phyloP scores from a whole-genome alignment of 2,113 vertebrate genomes.

The Odocoileus virginianus region DNA sequence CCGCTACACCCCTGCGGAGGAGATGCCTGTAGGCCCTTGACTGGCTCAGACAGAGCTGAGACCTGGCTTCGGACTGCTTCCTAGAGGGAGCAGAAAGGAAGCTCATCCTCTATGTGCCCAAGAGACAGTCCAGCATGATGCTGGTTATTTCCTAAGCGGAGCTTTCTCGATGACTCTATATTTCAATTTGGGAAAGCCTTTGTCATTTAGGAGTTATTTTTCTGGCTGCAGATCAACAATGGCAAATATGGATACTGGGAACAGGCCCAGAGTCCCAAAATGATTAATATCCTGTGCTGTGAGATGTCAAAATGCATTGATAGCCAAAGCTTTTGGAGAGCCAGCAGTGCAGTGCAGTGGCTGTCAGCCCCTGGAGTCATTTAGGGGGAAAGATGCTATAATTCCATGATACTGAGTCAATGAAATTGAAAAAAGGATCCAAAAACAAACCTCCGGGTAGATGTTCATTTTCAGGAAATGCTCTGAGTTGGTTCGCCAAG shows the following conservation, averaged over 20 bases:
- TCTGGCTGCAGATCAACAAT: slow-evolving; percentile 34
- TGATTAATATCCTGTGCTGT: slow-evolving; percentile 60
- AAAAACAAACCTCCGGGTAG: not conserved
- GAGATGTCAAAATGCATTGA: not conserved
- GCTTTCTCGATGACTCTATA: slow-evolving; percentile 10
- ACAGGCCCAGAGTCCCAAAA: slow-evolving; percentile 34
- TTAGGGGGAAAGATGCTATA: not conserved
- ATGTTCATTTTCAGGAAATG: not conserved
- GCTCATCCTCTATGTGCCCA: not conserved
- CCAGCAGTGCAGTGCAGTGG: not conserved
- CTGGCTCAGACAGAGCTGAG: not conserved
- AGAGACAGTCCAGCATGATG: not conserved
- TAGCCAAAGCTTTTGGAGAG: not conserved
- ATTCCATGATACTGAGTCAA: not conserved
- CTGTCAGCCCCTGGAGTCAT: not conserved
- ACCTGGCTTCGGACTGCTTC: not conserved
- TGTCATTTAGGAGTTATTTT: slow-evolving; percentile 44
- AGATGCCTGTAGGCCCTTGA: not conserved
- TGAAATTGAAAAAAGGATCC: not conserved
- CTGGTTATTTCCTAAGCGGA: not conserved
- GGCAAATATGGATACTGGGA: slow-evolving; percentile 53
- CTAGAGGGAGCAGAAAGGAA: not conserved
- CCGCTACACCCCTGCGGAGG: not conserved
- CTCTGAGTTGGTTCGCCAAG: not conserved
- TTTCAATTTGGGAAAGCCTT: slow-evolving; percentile 21